These are phyloP conservation scores for Tenualosa thibaudeaui DNA, from an alignment of 2,797 vertebrate species.

Conservation along the genomic window DNA sequence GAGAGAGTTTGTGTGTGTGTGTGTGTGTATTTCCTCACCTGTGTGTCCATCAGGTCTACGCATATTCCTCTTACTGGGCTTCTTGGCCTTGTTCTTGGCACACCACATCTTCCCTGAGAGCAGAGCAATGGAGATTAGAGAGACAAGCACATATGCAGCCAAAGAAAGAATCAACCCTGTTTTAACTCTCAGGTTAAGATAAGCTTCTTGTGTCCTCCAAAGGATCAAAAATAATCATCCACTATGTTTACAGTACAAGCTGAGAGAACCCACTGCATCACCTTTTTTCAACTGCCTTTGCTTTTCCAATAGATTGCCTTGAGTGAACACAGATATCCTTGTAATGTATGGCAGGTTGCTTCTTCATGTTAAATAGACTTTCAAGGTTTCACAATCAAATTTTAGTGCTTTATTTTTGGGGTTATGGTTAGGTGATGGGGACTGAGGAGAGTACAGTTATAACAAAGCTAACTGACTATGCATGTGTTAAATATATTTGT, in stretches of 20 bases:
- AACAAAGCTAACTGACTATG: too few relatives aligned
- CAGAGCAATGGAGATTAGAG: background rate
- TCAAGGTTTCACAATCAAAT: too few relatives aligned
- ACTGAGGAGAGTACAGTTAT: too few relatives aligned
- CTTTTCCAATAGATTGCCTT: too few relatives aligned
- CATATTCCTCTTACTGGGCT: conserved; percentile 86
- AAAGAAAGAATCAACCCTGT: background rate
- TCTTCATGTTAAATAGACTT: too few relatives aligned
- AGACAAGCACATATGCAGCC: background rate
- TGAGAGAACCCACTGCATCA: background rate
- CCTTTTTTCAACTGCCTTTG: too few relatives aligned
- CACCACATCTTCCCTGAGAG: conserved; percentile 89
- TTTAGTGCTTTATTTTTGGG: too few relatives aligned
- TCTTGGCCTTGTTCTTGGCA: conserved; percentile 93
- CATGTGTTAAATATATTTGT: background rate
- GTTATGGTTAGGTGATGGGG: too few relatives aligned
- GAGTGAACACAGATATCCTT: too few relatives aligned
- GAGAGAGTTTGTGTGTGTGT: background rate
- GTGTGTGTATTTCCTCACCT: conserved; percentile 69
- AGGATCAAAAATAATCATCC: background rate
- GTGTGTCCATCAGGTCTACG: conserved; percentile 82
- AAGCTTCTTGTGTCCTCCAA: background rate
- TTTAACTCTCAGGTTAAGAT: too few relatives aligned
- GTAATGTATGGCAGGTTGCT: too few relatives aligned
- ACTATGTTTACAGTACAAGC: background rate